These are phyloP conservation scores for Phymorhynchus buccinoides DNA, from an alignment of 1,140 invertebrate genomes.

Conservation along the genomic window DNA sequence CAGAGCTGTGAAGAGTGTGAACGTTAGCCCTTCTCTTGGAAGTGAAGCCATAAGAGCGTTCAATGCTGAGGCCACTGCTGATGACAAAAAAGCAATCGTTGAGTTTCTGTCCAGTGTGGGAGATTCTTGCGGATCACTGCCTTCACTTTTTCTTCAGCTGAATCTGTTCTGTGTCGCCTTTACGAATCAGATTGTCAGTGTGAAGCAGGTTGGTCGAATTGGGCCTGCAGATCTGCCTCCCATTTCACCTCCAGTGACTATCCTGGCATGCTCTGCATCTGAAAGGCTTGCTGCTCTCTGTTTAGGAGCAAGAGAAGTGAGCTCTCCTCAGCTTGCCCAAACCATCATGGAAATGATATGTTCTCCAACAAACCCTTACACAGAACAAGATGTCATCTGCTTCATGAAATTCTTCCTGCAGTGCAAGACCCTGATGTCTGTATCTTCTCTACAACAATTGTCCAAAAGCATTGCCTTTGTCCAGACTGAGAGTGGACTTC, in stretches of 20 bases:
- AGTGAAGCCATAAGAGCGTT: not conserved
- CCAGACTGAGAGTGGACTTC: not conserved
- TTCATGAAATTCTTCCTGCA: conserved; percentile 40
- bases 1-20: not conserved
- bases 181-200: not conserved
- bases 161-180: not conserved
- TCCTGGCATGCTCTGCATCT: not conserved
- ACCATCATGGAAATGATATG: conserved; percentile 9
- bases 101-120: not conserved
- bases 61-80: not conserved
- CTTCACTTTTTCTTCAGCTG: conserved; percentile 6
- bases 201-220: conserved; percentile 1
- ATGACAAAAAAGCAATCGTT: not conserved
- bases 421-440: not conserved
- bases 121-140: not conserved
- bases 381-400: not conserved
- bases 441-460: not conserved
- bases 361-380: not conserved
- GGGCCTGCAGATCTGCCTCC: conserved; percentile 21
- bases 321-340: not conserved
- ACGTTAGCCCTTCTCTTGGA: not conserved
- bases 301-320: conserved; percentile 17
- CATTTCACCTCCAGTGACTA: not conserved
- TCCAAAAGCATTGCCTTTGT: conserved; percentile 31
- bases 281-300: conserved; percentile 8